These are phyloP conservation scores for Hassar affinis DNA, from an alignment of 2,113 vertebrate genomes.

Conservation along the genomic window DNA sequence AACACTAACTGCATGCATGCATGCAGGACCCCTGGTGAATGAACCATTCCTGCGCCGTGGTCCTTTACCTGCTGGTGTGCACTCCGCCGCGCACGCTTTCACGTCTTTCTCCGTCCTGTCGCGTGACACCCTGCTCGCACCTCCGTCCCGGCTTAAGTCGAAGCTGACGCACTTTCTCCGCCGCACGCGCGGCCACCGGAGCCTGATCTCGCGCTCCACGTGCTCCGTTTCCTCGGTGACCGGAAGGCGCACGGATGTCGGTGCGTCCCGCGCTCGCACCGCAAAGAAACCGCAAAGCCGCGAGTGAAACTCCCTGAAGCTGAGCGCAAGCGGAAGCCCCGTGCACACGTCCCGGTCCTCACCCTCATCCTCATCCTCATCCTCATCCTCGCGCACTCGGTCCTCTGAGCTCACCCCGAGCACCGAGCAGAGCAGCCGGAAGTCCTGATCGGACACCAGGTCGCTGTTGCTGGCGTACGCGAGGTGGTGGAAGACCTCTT, in stretches of 20 bases:
- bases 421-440: slow-evolving; percentile 67
- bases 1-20: no score
- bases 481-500: slow-evolving; percentile 78
- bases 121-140: neutral
- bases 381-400: no score
- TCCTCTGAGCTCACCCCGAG: slow-evolving; percentile 59
- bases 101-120: neutral
- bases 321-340: slow-evolving; percentile 60
- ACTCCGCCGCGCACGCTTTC: slow-evolving; percentile 1
- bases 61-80: neutral
- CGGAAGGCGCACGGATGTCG: slow-evolving; percentile 57
- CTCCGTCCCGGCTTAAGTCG: slow-evolving; percentile 59
- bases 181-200: slow-evolving; percentile 70
- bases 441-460: slow-evolving; percentile 69
- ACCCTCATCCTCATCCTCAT: neutral
- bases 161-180: slow-evolving; percentile 72
- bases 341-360: slow-evolving; percentile 42
- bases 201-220: slow-evolving; percentile 71
- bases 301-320: slow-evolving; percentile 74
- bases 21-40: no score
- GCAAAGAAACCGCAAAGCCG: slow-evolving; percentile 74
- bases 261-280: slow-evolving; percentile 40
- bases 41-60: neutral
- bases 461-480: slow-evolving; percentile 61
- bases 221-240: slow-evolving; percentile 71